These are phyloP conservation scores for Nyctalus aviator DNA, from an alignment of 2,797 vertebrate genomes.

Conservation along the genomic window DNA sequence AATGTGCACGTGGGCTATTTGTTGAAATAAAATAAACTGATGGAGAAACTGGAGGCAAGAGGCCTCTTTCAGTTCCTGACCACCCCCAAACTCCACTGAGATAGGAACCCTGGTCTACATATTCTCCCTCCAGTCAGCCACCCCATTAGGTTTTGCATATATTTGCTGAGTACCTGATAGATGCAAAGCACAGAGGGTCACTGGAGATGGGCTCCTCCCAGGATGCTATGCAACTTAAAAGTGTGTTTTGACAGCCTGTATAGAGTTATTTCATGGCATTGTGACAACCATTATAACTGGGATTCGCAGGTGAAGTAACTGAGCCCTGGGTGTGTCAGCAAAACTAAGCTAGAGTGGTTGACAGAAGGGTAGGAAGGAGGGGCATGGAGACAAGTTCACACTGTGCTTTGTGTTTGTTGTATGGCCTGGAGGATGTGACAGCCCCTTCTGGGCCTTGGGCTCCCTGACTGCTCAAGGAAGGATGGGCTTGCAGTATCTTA, in stretches of 20 bases:
- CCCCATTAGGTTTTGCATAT: not conserved
- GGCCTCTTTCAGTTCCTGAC: not conserved
- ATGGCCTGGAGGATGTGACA: not conserved
- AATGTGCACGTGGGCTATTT: not conserved
- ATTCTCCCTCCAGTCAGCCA: fast-evolving
- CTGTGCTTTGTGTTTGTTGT: not conserved
- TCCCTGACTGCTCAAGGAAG: not conserved
- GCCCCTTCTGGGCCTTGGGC: slow-evolving; percentile 21
- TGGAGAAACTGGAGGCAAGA: not conserved
- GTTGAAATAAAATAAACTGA: slow-evolving; percentile 32
- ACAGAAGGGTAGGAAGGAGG: not conserved
- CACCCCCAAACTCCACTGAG: not conserved
- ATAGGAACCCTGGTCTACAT: not conserved
- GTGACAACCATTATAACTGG: not conserved
- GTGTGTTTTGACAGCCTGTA: not conserved
- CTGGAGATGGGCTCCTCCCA: not conserved
- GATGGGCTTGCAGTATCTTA: not conserved
- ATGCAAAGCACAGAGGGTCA: not conserved
- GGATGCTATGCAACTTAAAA: not conserved
- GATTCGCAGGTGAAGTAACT: not conserved
- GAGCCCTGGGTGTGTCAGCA: not conserved
- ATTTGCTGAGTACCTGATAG: not conserved
- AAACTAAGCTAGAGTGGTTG: not conserved
- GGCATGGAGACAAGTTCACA: not conserved
- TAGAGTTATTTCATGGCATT: not conserved